Evolutionary conservation across 2,888 invertebrate species (phyloP), one percentile per base, ranked within the genome.

Genomic region (Metalampra italica): DNA sequence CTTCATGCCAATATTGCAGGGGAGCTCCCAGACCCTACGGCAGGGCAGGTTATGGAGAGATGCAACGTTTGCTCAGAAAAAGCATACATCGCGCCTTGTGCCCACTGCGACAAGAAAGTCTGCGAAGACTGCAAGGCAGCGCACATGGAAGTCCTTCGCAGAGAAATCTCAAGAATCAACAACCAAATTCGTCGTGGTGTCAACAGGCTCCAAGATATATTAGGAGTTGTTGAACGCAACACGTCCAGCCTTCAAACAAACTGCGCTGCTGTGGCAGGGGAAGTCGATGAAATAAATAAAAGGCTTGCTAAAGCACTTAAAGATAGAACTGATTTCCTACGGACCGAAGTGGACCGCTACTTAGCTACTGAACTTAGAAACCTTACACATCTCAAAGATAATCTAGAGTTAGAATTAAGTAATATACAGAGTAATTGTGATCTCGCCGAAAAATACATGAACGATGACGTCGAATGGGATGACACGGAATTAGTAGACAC

Each of bases 401-500:
- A 97, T 84, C 90, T 99, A 65, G 98, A 98, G 78, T 92, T 95
- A 77, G 99, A 99, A 88, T 95, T 98, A 75, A 93, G 94, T 61
- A 99, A 98, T 85, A 97, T 99, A 69, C 93, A 95, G 73, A 97
- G 98, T 77, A 99, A 98, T 84, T 98, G 98, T 88, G 98, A 98
- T 81, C 91, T 98, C 71, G 97, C 97, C 45, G 98, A 98, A 82
- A 97, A 97, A 79, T 95, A 97, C 75, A 96, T 97, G 91, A 95
- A 94, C 71, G 96, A 96, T 62, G 94, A 94, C 56, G 94, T 96
- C 38, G 95, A 96, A 67, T 97, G 97, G 94, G 97, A 98, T 65
- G 96, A 97, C 68, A 95, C 96, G 56, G 97, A 97, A 76, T 90
- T 97, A 57, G 96, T 98, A 91, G 97, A 97, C 71, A 96, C 97